Conservation (phyloP, 2,113 vertebrate genomes). For the Bos indicus region DNA sequence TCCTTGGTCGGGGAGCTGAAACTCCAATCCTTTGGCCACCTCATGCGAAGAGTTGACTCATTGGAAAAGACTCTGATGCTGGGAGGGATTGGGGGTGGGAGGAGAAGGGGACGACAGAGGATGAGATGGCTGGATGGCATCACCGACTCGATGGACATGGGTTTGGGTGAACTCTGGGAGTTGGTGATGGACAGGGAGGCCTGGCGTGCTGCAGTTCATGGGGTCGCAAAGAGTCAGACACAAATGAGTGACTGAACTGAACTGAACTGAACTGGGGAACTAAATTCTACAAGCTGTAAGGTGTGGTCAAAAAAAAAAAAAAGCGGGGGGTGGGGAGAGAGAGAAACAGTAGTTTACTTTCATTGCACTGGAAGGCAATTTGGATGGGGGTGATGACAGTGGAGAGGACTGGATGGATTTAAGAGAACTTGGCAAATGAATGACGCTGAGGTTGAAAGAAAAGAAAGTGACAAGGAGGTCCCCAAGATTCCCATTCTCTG, state of each 20-base stretch:
- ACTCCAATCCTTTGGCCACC: too few relatives aligned
- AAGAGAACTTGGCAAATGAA: background rate
- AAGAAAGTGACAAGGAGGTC: background rate
- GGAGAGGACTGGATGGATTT: background rate
- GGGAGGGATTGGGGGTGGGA: too few relatives aligned
- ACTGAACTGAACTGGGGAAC: background rate
- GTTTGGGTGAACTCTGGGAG: too few relatives aligned
- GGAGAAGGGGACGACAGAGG: too few relatives aligned
- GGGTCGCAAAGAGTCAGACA: too few relatives aligned
- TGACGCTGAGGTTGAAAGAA: background rate
- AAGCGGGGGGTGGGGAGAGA: fast-evolving
- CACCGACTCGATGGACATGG: fast-evolving
- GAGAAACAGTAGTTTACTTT: background rate
- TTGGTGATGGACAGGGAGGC: too few relatives aligned
- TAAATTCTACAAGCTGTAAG: background rate
- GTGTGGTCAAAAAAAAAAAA: background rate
- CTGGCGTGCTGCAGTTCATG: too few relatives aligned
- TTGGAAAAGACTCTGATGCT: too few relatives aligned
- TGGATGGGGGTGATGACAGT: fast-evolving
- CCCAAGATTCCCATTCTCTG: background rate
- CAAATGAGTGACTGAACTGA: fast-evolving
- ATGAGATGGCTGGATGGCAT: too few relatives aligned
- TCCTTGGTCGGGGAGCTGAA: background rate
- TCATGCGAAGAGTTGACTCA: too few relatives aligned
- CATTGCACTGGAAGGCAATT: background rate